These are phyloP conservation scores for Odocoileus hemionus DNA, from an alignment of 2,113 vertebrate species.

Conservation along the genomic window DNA sequence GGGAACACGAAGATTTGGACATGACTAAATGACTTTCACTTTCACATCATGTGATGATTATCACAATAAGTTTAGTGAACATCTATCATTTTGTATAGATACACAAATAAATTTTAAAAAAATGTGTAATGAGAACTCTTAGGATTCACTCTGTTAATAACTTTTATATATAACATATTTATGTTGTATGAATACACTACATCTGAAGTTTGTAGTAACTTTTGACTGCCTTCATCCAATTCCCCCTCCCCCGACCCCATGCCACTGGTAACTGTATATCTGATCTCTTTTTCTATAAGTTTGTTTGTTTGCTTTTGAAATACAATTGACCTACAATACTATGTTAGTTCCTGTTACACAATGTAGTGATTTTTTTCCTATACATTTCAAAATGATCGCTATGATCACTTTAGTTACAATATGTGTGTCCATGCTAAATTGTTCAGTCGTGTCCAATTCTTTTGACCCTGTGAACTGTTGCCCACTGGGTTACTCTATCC, in stretches of 20 bases:
- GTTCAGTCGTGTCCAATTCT: not conserved
- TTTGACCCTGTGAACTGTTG: not conserved
- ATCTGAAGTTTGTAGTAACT: not conserved
- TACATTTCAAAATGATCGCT: not conserved
- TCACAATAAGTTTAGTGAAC: not conserved
- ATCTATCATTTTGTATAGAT: not conserved
- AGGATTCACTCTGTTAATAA: not conserved
- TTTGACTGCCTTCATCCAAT: not conserved
- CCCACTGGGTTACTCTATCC: not conserved
- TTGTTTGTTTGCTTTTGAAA: not conserved
- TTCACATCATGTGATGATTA: not conserved
- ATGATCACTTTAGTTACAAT: not conserved
- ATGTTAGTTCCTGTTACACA: not conserved
- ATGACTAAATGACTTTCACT: not conserved
- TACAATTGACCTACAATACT: not conserved
- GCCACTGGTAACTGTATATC: not conserved
- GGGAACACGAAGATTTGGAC: rapidly evolving
- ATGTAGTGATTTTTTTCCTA: not conserved
- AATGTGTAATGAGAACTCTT: not conserved
- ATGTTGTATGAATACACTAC: not conserved
- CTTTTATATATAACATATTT: not conserved
- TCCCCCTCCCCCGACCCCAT: not conserved
- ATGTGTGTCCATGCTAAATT: not conserved
- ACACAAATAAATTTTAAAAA: too few relatives aligned
- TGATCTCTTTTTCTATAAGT: not conserved